These are phyloP conservation scores for Chrysopa pallens DNA, from an alignment of 1,140 invertebrate genomes.

Conservation along the genomic window DNA sequence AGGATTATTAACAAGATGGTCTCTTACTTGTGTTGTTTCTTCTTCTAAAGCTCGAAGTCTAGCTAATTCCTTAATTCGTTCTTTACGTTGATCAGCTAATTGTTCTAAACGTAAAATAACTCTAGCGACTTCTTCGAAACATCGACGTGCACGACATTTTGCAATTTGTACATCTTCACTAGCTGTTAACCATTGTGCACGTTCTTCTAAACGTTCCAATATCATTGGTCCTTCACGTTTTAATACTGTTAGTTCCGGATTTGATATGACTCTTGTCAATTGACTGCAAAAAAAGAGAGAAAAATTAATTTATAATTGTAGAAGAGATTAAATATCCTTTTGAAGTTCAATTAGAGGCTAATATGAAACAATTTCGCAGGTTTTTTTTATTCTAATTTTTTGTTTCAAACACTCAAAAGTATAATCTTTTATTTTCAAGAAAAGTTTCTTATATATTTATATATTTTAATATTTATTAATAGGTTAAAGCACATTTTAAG, in stretches of 20 bases:
- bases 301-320: too few relatives aligned
- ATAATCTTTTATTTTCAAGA: too few relatives aligned
- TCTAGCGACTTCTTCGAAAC: constrained; percentile 31
- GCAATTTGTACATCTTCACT: constrained; percentile 23
- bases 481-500: too few relatives aligned
- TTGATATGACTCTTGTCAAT: constrained; percentile 26
- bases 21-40: constrained; percentile 35
- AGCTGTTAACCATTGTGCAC: constrained; percentile 21
- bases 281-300: constrained; percentile 15
- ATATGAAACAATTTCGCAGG: too few relatives aligned
- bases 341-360: too few relatives aligned
- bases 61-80: constrained; percentile 30
- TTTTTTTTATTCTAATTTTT: too few relatives aligned
- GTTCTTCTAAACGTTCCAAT: constrained; percentile 26
- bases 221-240: constrained; percentile 25
- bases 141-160: constrained; percentile 24
- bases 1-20: too few relatives aligned
- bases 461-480: too few relatives aligned
- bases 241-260: constrained; percentile 28
- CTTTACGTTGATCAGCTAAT: constrained; percentile 29
- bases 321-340: too few relatives aligned
- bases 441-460: too few relatives aligned
- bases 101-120: constrained; percentile 31
- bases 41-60: constrained; percentile 30
- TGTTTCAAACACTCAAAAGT: too few relatives aligned